Evolutionary conservation across 2,113 vertebrate genomes (phyloP), one percentile per base, ranked within the genome.

Genomic region (Ptychochromis oligacanthus): DNA sequence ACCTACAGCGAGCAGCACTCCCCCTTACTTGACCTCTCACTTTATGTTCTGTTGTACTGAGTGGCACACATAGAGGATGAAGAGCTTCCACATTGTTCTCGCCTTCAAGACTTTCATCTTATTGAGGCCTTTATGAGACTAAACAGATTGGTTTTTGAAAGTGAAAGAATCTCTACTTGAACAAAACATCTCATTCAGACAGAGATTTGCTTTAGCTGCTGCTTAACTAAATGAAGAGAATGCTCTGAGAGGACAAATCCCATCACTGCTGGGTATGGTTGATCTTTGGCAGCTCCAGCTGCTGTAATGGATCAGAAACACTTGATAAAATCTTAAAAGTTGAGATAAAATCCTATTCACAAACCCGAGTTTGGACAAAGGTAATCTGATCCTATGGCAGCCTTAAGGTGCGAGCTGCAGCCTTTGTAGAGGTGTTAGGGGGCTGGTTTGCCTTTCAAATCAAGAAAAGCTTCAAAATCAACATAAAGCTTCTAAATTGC

Each of bases 131-230:
- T 90, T 65, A 77, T 79, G 64, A 87, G 62, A 59, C 65, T 62
- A 75, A 86, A 84, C 77, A 38, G 77, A 83, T 81, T 88, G 75
- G 62, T 28, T 79, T 80, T 87, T 79, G 65, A 85, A 70, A 89
- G 59, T 14, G n/a, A 87, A 59, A 89, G 67, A 49, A 70, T 34
- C 3, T 13, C 4, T n/a, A 65, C 79, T 54, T 59, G 87, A 86
- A 54, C 28, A 43, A 58, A 82, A 80, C 22, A 67, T 40, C 64
- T 81, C 59, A 75, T 79, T 75, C 22, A 77, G 26, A 81, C 14
- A 2, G 62, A 83, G 26, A 81, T 62, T 75, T 15, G 12, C 61
- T 85, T 76, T 58, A 76, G 57, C 65, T 43, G 46, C 46, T 20
- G 49, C 54, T 75, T 31, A 70, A 74, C 60, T 64, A 65, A 55